A percentile compares a stretch with the other conserved stretches of the same genome.
Evolutionary conservation across 2,888 invertebrate genomes (phyloP).

Genomic region (Tethea ocularis): DNA sequence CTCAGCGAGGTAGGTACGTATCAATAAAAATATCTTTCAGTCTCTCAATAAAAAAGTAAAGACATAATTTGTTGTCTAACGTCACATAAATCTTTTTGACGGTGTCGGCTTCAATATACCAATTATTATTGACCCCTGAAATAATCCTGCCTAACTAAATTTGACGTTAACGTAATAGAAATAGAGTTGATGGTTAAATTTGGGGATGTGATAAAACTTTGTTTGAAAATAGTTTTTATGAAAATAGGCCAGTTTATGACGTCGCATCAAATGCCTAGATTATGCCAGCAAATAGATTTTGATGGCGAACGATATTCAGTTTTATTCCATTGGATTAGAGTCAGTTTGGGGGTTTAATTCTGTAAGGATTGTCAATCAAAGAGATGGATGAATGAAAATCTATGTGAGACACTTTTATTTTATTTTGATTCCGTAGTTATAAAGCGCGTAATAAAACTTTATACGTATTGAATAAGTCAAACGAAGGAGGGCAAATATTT

Average conservation of each 20-base stretch:
- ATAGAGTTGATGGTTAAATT: slow-evolving; percentile 22
- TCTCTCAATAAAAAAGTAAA: slow-evolving; percentile 43
- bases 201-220: slow-evolving; percentile 14
- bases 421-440: slow-evolving; percentile 36
- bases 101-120: slow-evolving; percentile 37
- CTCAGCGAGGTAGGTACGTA: slow-evolving; percentile 28
- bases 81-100: slow-evolving; percentile 59
- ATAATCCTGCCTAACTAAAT: slow-evolving; percentile 8
- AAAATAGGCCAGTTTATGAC: slow-evolving; percentile 60
- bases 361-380: slow-evolving; percentile 38
- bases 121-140: slow-evolving; percentile 33
- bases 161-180: not conserved
- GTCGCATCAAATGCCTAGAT: slow-evolving; percentile 51
- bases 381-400: slow-evolving; percentile 28
- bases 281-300: slow-evolving; percentile 36
- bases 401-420: slow-evolving; percentile 44
- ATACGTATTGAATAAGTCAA: slow-evolving; percentile 6
- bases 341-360: not conserved
- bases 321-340: slow-evolving; percentile 6
- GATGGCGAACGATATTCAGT: slow-evolving; percentile 2
- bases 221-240: slow-evolving; percentile 56
- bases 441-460: slow-evolving; percentile 15
- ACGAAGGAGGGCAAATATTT: not conserved
- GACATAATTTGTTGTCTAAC: slow-evolving; percentile 49
- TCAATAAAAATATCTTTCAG: slow-evolving; percentile 45